These are phyloP conservation scores for Drosophila parthenogenetica DNA, from an alignment of 2,888 invertebrate species.

Conservation along the genomic window DNA sequence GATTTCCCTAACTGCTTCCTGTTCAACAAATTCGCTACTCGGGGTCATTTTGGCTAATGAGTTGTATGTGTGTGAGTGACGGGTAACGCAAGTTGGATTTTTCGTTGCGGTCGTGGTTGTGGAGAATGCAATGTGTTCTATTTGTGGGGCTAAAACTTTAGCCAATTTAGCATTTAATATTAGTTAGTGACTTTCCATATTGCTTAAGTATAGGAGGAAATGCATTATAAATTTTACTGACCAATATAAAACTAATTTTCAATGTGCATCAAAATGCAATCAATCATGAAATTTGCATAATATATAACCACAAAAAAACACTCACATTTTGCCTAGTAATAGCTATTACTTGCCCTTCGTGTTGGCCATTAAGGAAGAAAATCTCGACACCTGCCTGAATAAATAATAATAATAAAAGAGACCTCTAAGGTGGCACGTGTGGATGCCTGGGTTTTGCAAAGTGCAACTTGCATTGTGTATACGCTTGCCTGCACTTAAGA, in stretches of 20 bases:
- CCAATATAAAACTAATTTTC: slow-evolving; percentile 50
- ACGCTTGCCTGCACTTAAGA: slow-evolving; percentile 3
- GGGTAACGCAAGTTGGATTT: slow-evolving; percentile 15
- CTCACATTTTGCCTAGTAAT: slow-evolving; percentile 7
- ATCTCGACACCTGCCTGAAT: slow-evolving; percentile 39
- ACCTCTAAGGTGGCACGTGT: slow-evolving; percentile 22
- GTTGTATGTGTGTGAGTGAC: slow-evolving; percentile 14
- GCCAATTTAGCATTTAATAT: slow-evolving; percentile 6
- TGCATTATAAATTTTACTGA: slow-evolving; percentile 2
- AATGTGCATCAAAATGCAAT: slow-evolving; percentile 66
- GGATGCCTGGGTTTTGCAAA: background rate
- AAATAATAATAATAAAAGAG: slow-evolving; percentile 40
- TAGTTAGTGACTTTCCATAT: slow-evolving; percentile 1
- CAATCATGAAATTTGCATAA: slow-evolving; percentile 67
- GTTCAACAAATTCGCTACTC: slow-evolving; percentile 14
- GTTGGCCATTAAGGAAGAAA: slow-evolving; percentile 24
- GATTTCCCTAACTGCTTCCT: background rate
- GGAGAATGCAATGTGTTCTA: background rate
- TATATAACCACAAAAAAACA: slow-evolving; percentile 15
- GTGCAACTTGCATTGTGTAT: slow-evolving; percentile 13
- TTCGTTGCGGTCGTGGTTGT: slow-evolving; percentile 15
- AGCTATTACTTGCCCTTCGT: slow-evolving; percentile 13
- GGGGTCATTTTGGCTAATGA: slow-evolving; percentile 45
- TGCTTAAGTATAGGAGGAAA: background rate
- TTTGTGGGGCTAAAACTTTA: background rate